Conservation (phyloP, 1,140 invertebrate species). For the Acromyrmex heyeri region DNA sequence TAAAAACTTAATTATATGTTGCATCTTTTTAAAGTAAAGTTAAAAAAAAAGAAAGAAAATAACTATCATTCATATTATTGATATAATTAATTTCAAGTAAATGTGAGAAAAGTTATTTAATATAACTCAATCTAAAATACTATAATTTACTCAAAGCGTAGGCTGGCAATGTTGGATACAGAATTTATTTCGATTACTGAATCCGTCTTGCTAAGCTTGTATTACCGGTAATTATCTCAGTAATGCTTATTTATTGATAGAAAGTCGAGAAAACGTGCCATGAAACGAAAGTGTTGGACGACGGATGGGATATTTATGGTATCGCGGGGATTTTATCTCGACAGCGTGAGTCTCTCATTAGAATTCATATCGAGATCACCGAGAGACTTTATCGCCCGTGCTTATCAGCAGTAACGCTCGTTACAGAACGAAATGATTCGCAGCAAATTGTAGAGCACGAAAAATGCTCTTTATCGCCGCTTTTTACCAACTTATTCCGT, state of each 20-base stretch:
- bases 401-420: slow-evolving; percentile 14
- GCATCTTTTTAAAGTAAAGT: not conserved
- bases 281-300: slow-evolving; percentile 62
- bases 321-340: slow-evolving; percentile 48
- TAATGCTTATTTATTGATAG: slow-evolving; percentile 67
- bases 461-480: not conserved
- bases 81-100: not conserved
- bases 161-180: slow-evolving; percentile 2
- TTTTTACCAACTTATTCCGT: slow-evolving; percentile 3
- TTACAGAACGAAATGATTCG: not conserved
- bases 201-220: slow-evolving; percentile 18
- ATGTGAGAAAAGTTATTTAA: not conserved
- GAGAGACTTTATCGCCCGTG: slow-evolving; percentile 5
- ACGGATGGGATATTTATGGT: slow-evolving; percentile 15
- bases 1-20: not conserved
- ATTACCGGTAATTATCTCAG: slow-evolving; percentile 47
- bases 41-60: not conserved
- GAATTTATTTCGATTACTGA: slow-evolving; percentile 41
- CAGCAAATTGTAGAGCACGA: not conserved
- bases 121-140: not conserved
- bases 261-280: slow-evolving; percentile 60
- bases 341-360: slow-evolving; percentile 1
- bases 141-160: not conserved
- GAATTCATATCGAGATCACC: slow-evolving; percentile 21
- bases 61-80: not conserved